phyloP scores from a whole-genome alignment of 2,888 invertebrate species.

The Liopterus haemorrhoidalis region DNA sequence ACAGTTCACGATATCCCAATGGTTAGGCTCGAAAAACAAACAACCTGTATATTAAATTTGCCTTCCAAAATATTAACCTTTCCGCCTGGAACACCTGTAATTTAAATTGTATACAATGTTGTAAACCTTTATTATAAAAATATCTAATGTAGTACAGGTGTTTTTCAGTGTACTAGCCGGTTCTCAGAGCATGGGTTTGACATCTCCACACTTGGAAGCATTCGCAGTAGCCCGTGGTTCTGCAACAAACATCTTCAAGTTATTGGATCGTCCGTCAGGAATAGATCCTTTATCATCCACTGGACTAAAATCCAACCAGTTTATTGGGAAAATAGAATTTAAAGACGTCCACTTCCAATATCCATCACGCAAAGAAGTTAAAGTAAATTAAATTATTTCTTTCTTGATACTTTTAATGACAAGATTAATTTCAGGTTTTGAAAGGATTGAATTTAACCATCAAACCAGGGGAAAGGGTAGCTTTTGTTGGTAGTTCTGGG shows the following conservation, averaged over 20 bases:
- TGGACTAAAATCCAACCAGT: conserved; percentile 53
- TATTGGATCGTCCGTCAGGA: conserved; percentile 64
- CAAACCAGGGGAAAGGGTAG: conserved; percentile 61
- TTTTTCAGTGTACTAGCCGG: conserved; percentile 76
- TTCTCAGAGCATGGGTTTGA: conserved; percentile 70
- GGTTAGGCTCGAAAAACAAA: no score
- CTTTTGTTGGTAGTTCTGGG: conserved; percentile 67
- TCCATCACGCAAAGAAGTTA: conserved; percentile 68
- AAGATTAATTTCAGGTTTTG: conserved; percentile 52
- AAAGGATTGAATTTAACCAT: conserved; percentile 60
- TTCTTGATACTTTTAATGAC: no score
- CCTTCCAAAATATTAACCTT: no score
- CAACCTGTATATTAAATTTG: no score
- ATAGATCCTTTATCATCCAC: conserved; percentile 63
- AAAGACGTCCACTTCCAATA: conserved; percentile 66
- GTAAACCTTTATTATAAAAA: no score
- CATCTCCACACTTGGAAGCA: conserved; percentile 69
- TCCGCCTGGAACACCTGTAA: no score
- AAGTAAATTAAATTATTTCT: no score
- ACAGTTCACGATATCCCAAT: no score
- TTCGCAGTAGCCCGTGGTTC: conserved; percentile 66
- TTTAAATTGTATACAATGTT: no score
- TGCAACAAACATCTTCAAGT: conserved; percentile 63
- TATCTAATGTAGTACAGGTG: no score
- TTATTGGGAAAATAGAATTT: conserved; percentile 63